phyloP scores from a whole-genome alignment of 2,888 invertebrate species.

The Acleris sparsana region DNA sequence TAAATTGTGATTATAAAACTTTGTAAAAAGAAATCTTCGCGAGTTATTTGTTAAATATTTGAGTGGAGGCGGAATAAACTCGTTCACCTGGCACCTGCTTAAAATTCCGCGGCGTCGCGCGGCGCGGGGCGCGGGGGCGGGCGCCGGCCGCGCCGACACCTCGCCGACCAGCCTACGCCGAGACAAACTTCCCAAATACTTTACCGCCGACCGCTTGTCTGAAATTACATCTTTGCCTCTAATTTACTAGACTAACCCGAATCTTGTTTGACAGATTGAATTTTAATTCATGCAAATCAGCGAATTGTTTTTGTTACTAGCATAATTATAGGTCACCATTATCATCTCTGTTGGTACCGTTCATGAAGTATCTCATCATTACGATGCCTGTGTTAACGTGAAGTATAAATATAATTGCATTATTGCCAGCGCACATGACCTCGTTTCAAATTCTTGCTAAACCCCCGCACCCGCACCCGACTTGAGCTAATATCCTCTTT shows the following conservation, averaged over 20 bases:
- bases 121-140: constrained; percentile 52
- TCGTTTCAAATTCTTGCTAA: too few relatives aligned
- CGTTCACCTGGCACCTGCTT: constrained; percentile 71
- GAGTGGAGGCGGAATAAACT: constrained; percentile 62
- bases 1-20: constrained; percentile 45
- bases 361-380: too few relatives aligned
- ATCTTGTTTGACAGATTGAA: constrained; percentile 21
- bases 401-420: too few relatives aligned
- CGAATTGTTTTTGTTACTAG: constrained; percentile 4
- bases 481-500: too few relatives aligned
- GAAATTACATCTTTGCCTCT: constrained; percentile 29
- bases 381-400: too few relatives aligned
- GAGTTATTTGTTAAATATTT: constrained; percentile 65
- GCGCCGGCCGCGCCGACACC: constrained; percentile 60
- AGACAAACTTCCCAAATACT: constrained; percentile 58
- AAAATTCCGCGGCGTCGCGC: constrained; percentile 70
- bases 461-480: too few relatives aligned
- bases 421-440: too few relatives aligned
- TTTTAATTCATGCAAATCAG: constrained; percentile 17
- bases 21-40: constrained; percentile 57
- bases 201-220: constrained; percentile 42
- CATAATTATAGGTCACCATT: too few relatives aligned
- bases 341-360: too few relatives aligned
- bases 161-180: constrained; percentile 58
- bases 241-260: constrained; percentile 25